These are phyloP conservation scores for Kryptolebias marmoratus DNA, from an alignment of 2,113 vertebrate species.

Conservation along the genomic window DNA sequence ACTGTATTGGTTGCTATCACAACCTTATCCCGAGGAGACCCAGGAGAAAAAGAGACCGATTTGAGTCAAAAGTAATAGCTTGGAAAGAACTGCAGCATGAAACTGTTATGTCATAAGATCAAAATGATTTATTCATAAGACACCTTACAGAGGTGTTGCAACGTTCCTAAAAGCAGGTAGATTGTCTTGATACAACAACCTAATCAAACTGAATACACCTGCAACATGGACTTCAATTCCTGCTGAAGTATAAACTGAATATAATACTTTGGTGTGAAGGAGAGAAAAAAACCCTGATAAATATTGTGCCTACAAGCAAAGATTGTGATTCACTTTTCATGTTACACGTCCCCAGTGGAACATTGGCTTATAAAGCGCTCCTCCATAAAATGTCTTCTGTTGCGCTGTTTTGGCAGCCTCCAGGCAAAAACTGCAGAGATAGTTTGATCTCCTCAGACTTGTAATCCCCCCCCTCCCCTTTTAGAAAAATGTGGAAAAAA, in stretches of 20 bases:
- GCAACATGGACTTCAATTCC: constrained; percentile 21
- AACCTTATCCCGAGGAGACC: constrained; percentile 20
- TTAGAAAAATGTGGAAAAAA: constrained; percentile 35
- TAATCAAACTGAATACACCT: constrained; percentile 40
- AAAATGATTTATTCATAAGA: constrained; percentile 29
- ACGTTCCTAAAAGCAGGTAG: neutral
- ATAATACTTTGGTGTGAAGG: constrained; percentile 23
- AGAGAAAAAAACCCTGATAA: constrained; percentile 45
- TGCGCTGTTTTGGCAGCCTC: constrained; percentile 47
- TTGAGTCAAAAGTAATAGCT: constrained; percentile 49
- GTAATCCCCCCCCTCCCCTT: constrained; percentile 3
- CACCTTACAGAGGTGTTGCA: neutral
- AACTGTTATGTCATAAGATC: constrained; percentile 33
- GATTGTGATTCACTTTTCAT: constrained; percentile 61
- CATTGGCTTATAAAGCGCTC: constrained; percentile 63
- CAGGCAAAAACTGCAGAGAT: constrained; percentile 48
- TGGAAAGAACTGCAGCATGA: constrained; percentile 36
- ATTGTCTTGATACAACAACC: neutral
- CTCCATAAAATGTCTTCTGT: constrained; percentile 66
- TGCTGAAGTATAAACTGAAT: constrained; percentile 31
- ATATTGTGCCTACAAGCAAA: constrained; percentile 67
- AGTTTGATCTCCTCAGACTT: constrained; percentile 51
- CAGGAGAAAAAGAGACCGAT: constrained; percentile 40
- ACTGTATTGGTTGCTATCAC: constrained; percentile 47
- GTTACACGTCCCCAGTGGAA: constrained; percentile 62